phyloP scores from a whole-genome alignment of 1,140 invertebrate genomes.

The Brachystomella parvula region DNA sequence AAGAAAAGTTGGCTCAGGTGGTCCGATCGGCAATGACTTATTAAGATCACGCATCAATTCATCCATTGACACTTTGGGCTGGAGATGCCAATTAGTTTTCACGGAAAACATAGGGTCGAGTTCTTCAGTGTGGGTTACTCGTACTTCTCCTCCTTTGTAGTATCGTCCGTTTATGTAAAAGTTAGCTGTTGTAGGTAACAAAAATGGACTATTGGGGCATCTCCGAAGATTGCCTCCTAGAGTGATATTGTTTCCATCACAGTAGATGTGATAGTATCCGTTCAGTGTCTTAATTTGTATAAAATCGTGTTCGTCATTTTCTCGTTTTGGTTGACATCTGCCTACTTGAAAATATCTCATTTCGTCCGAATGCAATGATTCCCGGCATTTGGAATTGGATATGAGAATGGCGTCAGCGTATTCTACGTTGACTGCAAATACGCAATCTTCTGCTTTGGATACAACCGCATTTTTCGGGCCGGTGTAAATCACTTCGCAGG shows the following conservation, averaged over 20 bases:
- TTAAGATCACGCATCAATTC: background rate
- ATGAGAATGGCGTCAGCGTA: background rate
- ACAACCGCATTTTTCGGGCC: background rate
- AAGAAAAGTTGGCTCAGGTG: background rate
- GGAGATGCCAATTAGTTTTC: constrained; percentile 13
- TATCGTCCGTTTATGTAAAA: constrained; percentile 5
- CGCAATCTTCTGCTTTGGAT: background rate
- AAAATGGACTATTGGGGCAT: background rate
- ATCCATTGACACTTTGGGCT: background rate
- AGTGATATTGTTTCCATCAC: background rate
- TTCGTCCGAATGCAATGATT: background rate
- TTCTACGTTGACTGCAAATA: background rate
- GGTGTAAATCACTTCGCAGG: background rate
- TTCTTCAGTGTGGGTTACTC: background rate
- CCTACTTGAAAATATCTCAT: background rate
- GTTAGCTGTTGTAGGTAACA: constrained; percentile 4
- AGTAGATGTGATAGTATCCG: constrained; percentile 14
- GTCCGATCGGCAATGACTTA: background rate
- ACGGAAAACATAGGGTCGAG: constrained; percentile 3
- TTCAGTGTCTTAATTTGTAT: constrained; percentile 2
- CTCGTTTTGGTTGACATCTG: background rate
- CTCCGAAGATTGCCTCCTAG: background rate
- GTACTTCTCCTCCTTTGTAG: background rate
- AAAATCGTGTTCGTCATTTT: constrained; percentile 11
- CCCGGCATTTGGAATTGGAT: background rate